Percentiles rank a stretch among this genome's conserved stretches.
Conservation (phyloP, 2,113 vertebrate species). For the Mionectes macconnelli region DNA sequence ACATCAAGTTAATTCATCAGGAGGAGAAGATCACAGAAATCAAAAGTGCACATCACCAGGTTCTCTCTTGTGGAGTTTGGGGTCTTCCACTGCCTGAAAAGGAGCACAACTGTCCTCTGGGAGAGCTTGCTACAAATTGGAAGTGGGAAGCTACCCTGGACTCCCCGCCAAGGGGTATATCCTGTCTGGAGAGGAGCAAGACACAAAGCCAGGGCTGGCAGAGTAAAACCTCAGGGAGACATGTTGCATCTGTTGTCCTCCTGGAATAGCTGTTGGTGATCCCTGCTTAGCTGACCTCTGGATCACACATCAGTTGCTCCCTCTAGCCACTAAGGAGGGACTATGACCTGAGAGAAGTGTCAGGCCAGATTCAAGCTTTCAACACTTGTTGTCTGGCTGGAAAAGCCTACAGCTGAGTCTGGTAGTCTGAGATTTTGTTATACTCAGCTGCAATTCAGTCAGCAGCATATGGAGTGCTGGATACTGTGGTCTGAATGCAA, state of each 20-base stretch:
- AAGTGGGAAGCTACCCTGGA: not conserved
- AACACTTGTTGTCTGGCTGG: not conserved
- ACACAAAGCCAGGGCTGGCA: not conserved
- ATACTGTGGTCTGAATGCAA: not conserved
- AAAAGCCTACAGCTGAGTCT: not conserved
- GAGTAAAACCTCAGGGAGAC: not conserved
- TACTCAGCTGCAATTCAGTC: not conserved
- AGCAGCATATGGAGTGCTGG: not conserved
- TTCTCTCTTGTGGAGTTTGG: not conserved
- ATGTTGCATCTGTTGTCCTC: not conserved
- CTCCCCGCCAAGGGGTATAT: not conserved
- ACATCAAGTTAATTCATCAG: not conserved
- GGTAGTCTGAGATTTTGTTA: not conserved
- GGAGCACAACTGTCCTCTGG: fast-evolving
- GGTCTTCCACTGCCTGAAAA: not conserved
- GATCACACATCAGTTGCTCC: not conserved
- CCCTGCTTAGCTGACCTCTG: not conserved
- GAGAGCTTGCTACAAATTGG: not conserved
- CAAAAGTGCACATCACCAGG: not conserved
- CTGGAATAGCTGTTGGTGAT: not conserved
- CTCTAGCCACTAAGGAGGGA: not conserved
- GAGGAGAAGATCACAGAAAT: not conserved
- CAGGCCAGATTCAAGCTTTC: not conserved
- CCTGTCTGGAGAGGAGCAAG: not conserved
- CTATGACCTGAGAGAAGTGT: not conserved